Evolutionary conservation across 2,888 invertebrate species (phyloP), one percentile per base, ranked within the genome.

Genomic region (Rambutsinella grinnellia): DNA sequence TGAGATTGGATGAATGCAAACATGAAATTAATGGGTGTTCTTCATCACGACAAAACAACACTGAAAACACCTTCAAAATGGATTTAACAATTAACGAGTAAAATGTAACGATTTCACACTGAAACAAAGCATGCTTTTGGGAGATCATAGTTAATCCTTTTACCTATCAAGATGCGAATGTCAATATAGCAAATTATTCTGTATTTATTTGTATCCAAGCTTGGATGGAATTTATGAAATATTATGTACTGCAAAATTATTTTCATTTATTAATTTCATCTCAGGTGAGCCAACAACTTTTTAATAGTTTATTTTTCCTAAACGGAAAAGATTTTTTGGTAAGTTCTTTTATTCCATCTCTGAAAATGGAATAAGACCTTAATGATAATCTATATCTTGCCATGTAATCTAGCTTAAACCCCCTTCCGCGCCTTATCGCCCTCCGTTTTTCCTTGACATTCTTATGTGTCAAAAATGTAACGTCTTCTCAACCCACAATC

Each of bases 381-480:
- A 63, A 47, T 23, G 54, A 17, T 66, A 72, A 74, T 78, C 78
- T 78, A 13, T 36, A 36, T 36, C 36, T 36, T 21, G 21, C 23
- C 78, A 53, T 74, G 81, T 81, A 81, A 79, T 81, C 80, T 78
- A 80, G 70, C 79, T 77, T 47, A 27, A 76, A 70, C 81, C 81
- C 80, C 81, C 79, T 78, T 79, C 72, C 71, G 81, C 79, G 81
- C 75, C 71, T 81, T 81, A 81, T 78, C 80, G 80, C 65, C 27
- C 53, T 70, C 69, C 36, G 36, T 36, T 36, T n/a, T 36, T 36
- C 68, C 58, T 78, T 80, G 80, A 80, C 78, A 74, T 74, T 80
- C 76, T 68, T 65, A 47, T 68, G 68, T 77, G 80, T 80, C 80
- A 79, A 66, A 76, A 79, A 65, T 77, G 79, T 65, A 76, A 66